Conservation (phyloP, 1,140 invertebrate genomes). For the Asobara japonica region DNA sequence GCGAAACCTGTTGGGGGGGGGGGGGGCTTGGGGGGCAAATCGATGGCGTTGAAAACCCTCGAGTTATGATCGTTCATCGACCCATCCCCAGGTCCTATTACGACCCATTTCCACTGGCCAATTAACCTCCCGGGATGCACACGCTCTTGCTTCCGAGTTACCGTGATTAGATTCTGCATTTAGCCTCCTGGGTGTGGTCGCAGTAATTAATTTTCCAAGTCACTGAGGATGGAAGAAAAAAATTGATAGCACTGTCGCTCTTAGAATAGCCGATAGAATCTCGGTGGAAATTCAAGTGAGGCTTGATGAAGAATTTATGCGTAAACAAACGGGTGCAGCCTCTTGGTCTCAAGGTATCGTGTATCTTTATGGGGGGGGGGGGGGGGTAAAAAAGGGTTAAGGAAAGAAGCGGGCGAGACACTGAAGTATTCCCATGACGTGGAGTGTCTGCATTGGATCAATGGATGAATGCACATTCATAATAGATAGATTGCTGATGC, state of each 20-base stretch:
- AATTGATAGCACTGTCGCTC: background rate
- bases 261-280: background rate
- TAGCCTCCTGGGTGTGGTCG: constrained; percentile 4
- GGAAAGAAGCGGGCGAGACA: background rate
- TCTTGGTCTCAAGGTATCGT: constrained; percentile 1
- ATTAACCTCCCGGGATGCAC: constrained; percentile 24
- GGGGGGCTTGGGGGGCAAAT: background rate
- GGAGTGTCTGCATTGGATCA: background rate
- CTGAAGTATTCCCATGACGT: background rate
- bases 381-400: background rate
- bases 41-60: background rate
- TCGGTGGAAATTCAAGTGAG: too few relatives aligned
- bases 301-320: background rate
- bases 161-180: background rate
- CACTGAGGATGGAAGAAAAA: background rate
- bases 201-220: constrained; percentile 26
- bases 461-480: constrained; percentile 2
- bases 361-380: background rate
- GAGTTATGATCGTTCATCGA: background rate
- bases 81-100: background rate
- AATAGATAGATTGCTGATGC: background rate
- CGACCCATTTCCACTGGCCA: constrained; percentile 19
- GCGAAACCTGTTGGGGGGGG: too few relatives aligned
- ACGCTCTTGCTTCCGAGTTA: background rate
- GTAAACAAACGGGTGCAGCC: constrained; percentile 23